Evolutionary conservation across 2,113 vertebrate species (phyloP), one percentile per base, ranked within the genome.

Genomic region (zebrafish (Danio rerio)): DNA sequence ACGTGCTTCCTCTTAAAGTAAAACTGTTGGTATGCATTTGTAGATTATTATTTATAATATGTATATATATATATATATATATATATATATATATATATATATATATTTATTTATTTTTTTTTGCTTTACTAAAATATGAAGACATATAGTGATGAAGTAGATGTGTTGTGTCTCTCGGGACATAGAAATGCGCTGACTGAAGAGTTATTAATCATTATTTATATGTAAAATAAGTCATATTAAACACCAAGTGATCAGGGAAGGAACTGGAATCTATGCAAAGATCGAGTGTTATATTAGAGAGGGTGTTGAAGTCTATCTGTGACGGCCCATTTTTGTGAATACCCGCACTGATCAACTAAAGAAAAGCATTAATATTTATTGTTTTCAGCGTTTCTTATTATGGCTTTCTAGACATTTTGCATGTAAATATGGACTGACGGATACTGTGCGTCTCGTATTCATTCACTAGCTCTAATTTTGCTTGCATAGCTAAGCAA

Each of bases 211-310:
- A 43, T 42, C 18, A 18, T 76, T 16, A 50, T 77, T 62, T 45
- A 49, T 47, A 45, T 75, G 20, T 18, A 20, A 73, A 18, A 45
- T 79, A 43, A 52, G 50, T 66, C 11, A 71, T 52, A 50, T n/a
- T 47, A 62, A 49, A 62, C 59, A 77, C 50, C 7, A 16, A 78
- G 31, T 42, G 77, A 66, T 66, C 62, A 79, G 61, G 74, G 59
- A 79, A 15, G 49, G 77, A 79, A 65, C 43, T 65, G 75, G 58
- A 78, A 79, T 79, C 77, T 79, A 79, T 79, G 77, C 77, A 82
- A 76, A 82, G 81, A 56, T 68, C 20, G 52, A 50, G 62, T 75
- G 72, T 45, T 59, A 65, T 45, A 68, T 11, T 7, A 56, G 61
- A 21, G n/a, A 45, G 7, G 53, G 80, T 66, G 59, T 70, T 45